Evolutionary conservation across 2,113 vertebrate genomes (phyloP), one percentile per base, ranked within the genome.

Genomic region (Pluvianellus socialis): DNA sequence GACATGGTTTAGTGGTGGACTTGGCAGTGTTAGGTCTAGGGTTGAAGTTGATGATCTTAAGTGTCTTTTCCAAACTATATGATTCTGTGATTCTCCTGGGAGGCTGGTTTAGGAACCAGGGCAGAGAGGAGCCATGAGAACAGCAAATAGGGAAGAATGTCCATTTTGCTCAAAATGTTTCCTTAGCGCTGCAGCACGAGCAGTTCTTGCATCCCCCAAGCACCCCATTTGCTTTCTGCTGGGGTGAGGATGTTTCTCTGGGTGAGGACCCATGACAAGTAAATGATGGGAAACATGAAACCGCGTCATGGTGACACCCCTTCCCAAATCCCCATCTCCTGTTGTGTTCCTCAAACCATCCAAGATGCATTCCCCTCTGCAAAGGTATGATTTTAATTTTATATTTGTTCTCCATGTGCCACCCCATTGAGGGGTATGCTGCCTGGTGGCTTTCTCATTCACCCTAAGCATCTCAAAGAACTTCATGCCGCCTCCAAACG

Each of bases 341-440:
- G 18, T 2, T 0, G 3, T 5, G 26, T 83, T 81, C 42, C 38
- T n/a, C 6, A 3, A 14, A n/a, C 61, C 45, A 32, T 42, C 56
- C 44, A 6, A n/a, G 38, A 7, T 2, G 4, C 1, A 1, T 40
- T 80, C 23, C 8, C 19, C 28, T 66, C 52, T 44, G 17, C 55
- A 23, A 52, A 66, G 47, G 30, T 28, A 74, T 86, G 56, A 8
- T n/a, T 70, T 72, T 32, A 8, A 4, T 32, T 76, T 71, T 32
- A 0, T 7, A 4, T 71, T 62, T 49, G 19, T 52, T 81, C 42
- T 45, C 59, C 21, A 1, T 2, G 5, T 35, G 42, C 44, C 59
- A 2, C n/a, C 27, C 10, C 5, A 1, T 77, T 3, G 2, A 58
- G 20, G 27, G n/a, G 9, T 40, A 26, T 4, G 3, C 32, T 50